Evolutionary conservation across 1,140 invertebrate genomes (phyloP), one percentile per base, ranked within the genome.

Genomic region (Megalonaias nervosa): DNA sequence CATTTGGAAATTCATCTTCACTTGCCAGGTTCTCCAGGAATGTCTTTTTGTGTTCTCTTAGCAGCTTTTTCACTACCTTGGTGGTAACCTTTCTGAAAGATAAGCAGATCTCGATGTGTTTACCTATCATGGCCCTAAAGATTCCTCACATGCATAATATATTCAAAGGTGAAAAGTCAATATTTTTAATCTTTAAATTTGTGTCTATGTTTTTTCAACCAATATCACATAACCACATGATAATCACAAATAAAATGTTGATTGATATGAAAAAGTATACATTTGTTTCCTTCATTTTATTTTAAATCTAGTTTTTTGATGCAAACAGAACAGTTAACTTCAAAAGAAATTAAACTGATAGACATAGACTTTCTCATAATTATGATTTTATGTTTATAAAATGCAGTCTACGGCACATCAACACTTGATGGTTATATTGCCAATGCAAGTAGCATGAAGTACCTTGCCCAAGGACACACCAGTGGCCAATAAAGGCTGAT

Each of bases 1-100:
- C 74, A 48, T 79, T 83, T 19, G 71, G 71, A 15, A 82, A 77
- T 13, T 79, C 80, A 84, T 82, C 67, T 64, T 79, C 71, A 59
- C 82, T 59, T 48, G 38, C 38, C 19, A 71, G 68, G 19, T 85
- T 83, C 61, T 82, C 76, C 2, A 84, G 59, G 38, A 81, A 74
- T 31, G 74, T 79, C 31, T 83, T 81, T 48, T 88, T 85, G 71
- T 89, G 84, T 60, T 84, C 81, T 56, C 84, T 75, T 76, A 86
- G 79, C 61, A 84, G 59, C 21, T 82, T 71, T 67, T 85, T 84
- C 59, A 83, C 67, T 61, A 84, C 83, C 77, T 88, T 88, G 64
- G 75, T 78, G 2, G 89, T 87, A 15, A 90, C 74, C 76, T 90
- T 90, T 26, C 89, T 90, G 77, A 31, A 79, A 31, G 65, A 77